These are phyloP conservation scores for Ailuropoda melanoleuca DNA, from an alignment of 2,113 vertebrate species.

Conservation along the genomic window DNA sequence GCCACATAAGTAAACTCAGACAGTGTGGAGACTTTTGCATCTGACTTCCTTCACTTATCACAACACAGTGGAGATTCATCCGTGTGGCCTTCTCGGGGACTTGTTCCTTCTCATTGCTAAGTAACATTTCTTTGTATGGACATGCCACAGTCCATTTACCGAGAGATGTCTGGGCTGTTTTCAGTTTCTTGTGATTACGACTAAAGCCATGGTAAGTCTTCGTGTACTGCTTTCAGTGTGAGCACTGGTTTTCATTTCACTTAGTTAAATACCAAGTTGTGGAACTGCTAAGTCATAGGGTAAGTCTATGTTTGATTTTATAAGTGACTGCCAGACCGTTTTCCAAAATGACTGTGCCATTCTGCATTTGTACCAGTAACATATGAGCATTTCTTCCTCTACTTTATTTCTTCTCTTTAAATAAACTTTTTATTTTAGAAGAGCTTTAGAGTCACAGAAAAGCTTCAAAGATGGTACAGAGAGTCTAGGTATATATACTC, in stretches of 20 bases:
- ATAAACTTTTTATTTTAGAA: not conserved
- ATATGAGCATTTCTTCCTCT: not conserved
- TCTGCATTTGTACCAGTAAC: not conserved
- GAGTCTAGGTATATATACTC: not conserved
- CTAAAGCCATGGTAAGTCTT: not conserved
- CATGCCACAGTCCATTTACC: not conserved
- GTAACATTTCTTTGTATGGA: not conserved
- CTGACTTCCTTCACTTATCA: not conserved
- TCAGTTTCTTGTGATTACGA: not conserved
- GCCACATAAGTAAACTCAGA: not conserved
- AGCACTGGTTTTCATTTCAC: not conserved
- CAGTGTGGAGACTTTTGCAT: not conserved
- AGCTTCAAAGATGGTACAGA: not conserved
- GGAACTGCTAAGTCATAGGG: not conserved
- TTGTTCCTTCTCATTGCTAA: not conserved
- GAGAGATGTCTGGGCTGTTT: not conserved
- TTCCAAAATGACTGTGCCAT: not conserved
- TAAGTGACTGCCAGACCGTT: not conserved
- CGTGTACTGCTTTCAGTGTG: not conserved
- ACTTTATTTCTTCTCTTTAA: not conserved
- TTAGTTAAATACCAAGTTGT: not conserved
- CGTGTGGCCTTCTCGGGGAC: rapidly evolving
- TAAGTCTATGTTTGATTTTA: not conserved
- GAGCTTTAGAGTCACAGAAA: not conserved
- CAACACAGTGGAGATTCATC: not conserved